Conservation (phyloP, 2,888 invertebrate species). For the Parnassius smintheus region DNA sequence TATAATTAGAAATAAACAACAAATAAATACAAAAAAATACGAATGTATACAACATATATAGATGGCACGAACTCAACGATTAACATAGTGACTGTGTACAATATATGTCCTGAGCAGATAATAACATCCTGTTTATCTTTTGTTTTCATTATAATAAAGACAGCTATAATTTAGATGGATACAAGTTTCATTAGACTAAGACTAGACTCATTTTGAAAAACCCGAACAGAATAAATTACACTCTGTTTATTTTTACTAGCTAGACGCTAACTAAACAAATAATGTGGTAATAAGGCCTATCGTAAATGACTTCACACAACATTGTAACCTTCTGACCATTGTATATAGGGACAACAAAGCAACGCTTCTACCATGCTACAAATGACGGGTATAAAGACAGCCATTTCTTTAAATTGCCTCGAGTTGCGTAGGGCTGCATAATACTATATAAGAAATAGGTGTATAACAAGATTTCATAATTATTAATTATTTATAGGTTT, state of each 20-base stretch:
- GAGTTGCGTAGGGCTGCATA: background rate
- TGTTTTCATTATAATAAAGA: too few species aligned
- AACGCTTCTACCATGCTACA: conserved; percentile 23
- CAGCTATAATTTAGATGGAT: too few species aligned
- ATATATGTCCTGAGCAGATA: too few species aligned
- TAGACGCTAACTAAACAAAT: conserved; percentile 4
- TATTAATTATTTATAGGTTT: background rate
- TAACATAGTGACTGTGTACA: too few species aligned
- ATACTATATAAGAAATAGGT: background rate
- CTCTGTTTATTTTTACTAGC: background rate
- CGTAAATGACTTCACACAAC: conserved; percentile 34
- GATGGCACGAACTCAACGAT: too few species aligned
- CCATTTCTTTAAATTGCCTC: conserved; percentile 1
- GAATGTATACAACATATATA: too few species aligned
- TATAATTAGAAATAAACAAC: too few species aligned
- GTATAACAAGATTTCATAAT: background rate
- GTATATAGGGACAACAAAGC: conserved; percentile 41
- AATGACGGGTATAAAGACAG: conserved; percentile 9
- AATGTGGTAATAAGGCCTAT: conserved; percentile 14
- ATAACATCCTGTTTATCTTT: too few species aligned
- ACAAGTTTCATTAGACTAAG: too few species aligned
- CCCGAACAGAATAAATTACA: too few species aligned
- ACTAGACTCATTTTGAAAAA: too few species aligned
- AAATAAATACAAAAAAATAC: too few species aligned
- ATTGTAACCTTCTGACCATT: conserved; percentile 46